Evolutionary conservation across 2,797 vertebrate genomes (phyloP), one percentile per base, ranked within the genome.

Genomic region (Mormyrus hasselquistii): DNA sequence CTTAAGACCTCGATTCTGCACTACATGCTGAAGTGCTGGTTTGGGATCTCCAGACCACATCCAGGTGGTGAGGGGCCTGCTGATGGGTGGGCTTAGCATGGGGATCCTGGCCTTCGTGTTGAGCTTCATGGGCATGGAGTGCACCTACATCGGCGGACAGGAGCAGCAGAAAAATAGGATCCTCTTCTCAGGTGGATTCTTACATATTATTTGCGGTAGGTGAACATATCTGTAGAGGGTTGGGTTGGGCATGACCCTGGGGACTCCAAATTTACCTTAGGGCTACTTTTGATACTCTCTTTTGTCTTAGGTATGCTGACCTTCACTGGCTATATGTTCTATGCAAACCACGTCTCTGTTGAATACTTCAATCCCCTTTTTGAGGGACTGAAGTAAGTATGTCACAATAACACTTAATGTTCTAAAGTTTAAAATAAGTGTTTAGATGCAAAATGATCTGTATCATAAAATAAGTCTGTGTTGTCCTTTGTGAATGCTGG

Each of bases 91-190:
- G 0, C 93, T 97, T 7, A 92, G 91, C 10, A 7, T 95, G 34
- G 96, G 96, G 29, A 94, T 96, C 92, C 92, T 97, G 91, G 96
- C 94, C 0, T 96, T 97, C 50, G 92, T 97, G 5, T 94, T 97
- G 88, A 94, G 95, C 34, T 90, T 97, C 50, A 3, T 96, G 87
- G 96, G 96, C 0, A 97, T 97, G 96, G 96, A 97, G 88, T 97
- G 96, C 91, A 97, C 96, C 82, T 95, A 92, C 90, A 92, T 97
- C 0, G 96, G 96, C 52, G 96, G 96, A 0, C 94, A 95, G 90
- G 94, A 95, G 2, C 89, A n/a, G 0, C 94, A 94, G 1, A 97
- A 97, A 92, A 89, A 95, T 90, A 95, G 91, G 93, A 94, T 95
- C 87, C 92, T 96, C 88, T 95, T 92, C 69, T 44, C 86, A 0